Conservation (phyloP, 2,797 vertebrate genomes). For the Mustela erminea region DNA sequence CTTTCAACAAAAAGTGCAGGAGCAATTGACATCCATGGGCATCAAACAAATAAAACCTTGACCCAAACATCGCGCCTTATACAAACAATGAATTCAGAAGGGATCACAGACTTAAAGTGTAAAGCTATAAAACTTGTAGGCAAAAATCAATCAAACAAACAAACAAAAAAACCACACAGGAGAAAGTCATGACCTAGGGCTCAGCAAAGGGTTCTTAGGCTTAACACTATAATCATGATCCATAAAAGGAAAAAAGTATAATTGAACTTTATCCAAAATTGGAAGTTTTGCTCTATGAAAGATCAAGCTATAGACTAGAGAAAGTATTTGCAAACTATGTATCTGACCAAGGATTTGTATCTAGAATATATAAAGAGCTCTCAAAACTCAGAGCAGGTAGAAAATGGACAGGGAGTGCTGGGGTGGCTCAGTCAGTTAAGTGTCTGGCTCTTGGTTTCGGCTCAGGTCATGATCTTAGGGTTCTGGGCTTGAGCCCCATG, state of each 20-base stretch:
- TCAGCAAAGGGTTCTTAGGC: background rate
- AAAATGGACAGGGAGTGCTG: no score
- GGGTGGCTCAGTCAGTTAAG: no score
- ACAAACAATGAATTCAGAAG: background rate
- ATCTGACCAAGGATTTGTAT: background rate
- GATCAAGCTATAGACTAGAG: background rate
- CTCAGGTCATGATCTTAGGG: no score
- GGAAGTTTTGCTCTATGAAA: background rate
- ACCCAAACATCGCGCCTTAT: background rate
- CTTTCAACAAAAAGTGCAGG: background rate
- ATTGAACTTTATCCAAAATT: background rate
- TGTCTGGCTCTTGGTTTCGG: no score
- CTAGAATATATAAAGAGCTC: background rate
- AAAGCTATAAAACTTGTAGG: background rate
- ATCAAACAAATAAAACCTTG: background rate
- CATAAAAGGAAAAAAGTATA: background rate
- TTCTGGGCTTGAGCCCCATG: no score
- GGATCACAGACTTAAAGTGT: background rate
- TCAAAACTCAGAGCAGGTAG: background rate
- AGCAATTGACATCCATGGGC: background rate
- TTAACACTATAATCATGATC: background rate
- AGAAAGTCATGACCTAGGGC: background rate
- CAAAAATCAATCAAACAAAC: no score
- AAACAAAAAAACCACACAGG: background rate
- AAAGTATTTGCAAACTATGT: background rate